Evolutionary conservation across 2,888 invertebrate genomes (phyloP), one percentile per base, ranked within the genome.

Genomic region (Euphydryas editha): DNA sequence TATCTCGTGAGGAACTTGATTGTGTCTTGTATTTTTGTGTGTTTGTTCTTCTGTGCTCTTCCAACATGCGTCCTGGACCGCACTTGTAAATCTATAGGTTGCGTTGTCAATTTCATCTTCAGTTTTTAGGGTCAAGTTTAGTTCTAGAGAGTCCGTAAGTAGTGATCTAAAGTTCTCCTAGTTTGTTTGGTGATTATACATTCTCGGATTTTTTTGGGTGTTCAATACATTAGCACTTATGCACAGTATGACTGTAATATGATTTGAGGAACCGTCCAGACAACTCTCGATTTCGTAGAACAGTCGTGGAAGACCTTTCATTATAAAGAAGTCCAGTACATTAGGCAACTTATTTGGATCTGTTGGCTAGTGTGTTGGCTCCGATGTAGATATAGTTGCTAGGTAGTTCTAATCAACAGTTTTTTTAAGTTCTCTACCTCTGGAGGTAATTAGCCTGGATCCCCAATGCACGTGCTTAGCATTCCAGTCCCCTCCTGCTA

Each of bases 1-100:
- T 7, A 72, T 67, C 8, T 55, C 46, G 4, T 7, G 39, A 2
- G 39, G 39, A 3, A 39, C 39, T 11, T 39, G 13, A 39, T 7
- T 39, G 2, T 39, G 39, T 11, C 39, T 39, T 11, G 39, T 10
- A 11, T 39, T 39, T 39, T 39, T 39, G 13, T 2, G 2, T 2
- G 10, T 11, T 39, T 2, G 4, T 10, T 39, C 39, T 11, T 10
- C 11, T 39, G 39, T 39, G 11, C 39, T 39, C 6, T 39, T 39
- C 39, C 39, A 39, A 10, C 39, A 39, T 2, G 39, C 36, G 5
- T 7, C 39, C 17, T 55, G 55, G 4, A 55, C 15, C 10, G 13
- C 13, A n/a, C 7, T 55, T 30, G 36, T 55, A 36, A 55, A 55
- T 39, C 8, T 13, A 2, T 11, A 2, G 39, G 39, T 11, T 39